These are phyloP conservation scores for Buceros bicornis DNA, from an alignment of 2,797 vertebrate genomes.

Conservation along the genomic window DNA sequence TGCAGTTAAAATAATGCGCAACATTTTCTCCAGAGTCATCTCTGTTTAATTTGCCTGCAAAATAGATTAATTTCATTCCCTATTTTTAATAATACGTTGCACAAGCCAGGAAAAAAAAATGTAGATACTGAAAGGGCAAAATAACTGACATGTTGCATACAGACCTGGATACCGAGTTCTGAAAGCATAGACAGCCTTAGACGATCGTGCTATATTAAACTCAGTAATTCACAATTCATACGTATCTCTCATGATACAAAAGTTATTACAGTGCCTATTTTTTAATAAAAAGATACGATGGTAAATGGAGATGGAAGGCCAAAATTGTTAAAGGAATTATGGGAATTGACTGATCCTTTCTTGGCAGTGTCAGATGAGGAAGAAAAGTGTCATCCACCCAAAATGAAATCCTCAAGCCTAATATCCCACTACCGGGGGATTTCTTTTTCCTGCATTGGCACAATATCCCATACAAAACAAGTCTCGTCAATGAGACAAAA, in stretches of 20 bases:
- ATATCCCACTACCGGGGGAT: neutral
- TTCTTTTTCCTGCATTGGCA: neutral
- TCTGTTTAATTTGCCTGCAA: constrained; percentile 37
- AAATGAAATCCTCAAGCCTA: neutral
- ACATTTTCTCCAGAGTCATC: constrained; percentile 16
- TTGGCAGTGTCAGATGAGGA: neutral
- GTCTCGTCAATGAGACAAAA: neutral
- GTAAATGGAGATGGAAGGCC: constrained; percentile 12
- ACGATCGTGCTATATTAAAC: neutral
- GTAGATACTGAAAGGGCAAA: neutral
- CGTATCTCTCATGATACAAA: neutral
- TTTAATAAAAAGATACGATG: constrained; percentile 60
- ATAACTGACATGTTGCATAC: constrained; percentile 4
- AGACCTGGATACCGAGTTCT: neutral
- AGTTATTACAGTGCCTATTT: constrained; percentile 37
- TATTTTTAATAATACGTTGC: constrained; percentile 7
- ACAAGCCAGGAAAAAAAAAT: neutral
- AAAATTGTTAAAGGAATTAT: constrained; percentile 33
- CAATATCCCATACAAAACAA: neutral
- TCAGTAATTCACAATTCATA: constrained; percentile 24
- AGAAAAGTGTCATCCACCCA: neutral
- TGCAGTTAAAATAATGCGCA: constrained; percentile 3
- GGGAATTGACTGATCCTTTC: neutral
- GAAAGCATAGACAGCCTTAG: neutral
- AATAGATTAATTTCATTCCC: constrained; percentile 36